Evolutionary conservation across 2,113 vertebrate genomes (phyloP), one percentile per base, ranked within the genome.

Genomic region (Erinaceus europaeus): DNA sequence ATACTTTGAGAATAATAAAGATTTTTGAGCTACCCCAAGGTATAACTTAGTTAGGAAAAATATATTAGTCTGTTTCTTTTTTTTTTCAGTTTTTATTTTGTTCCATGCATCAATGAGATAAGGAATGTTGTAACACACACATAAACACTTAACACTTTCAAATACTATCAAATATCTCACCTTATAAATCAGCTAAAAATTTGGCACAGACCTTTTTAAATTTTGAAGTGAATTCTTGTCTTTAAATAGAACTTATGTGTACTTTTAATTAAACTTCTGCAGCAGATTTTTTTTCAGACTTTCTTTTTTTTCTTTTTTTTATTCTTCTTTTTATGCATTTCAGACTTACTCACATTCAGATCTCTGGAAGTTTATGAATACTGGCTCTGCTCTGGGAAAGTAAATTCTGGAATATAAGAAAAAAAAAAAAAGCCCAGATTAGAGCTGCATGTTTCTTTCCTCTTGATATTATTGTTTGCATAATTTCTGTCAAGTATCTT

Each of bases 391-490:
- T 65, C 62, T 59, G 10, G 36, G 23, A 62, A 86, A n/a, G 21
- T 42, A 20, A 67, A 72, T 89, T 88, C 69, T 81, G 53, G 20
- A 78, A 75, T 68, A 77, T 53, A 38, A n/a, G n/a, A n/a, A n/a
- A n/a, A n/a, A n/a, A 34, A 40, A 75, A 59, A 44, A 8, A 50
- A 67, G n/a, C 62, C 20, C 55, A 52, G 34, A 48, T 71, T 4
- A 64, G 13, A 14, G 21, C n/a, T 52, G 0, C 32, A 27, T 81
- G 15, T 20, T 61, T 80, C 44, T 25, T 55, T 62, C 4, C 15
- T 62, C 15, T 65, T 46, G 18, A n/a, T 57, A 83, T 36, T 32
- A 0, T 61, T 76, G 52, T n/a, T n/a, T n/a, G 23, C 48, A 20
- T 38, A 20, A 1, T 65, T 59, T 57, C 14, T 85, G 76, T 36